These are phyloP conservation scores for Mythimna pallens DNA, from an alignment of 2,888 invertebrate species.

Conservation along the genomic window DNA sequence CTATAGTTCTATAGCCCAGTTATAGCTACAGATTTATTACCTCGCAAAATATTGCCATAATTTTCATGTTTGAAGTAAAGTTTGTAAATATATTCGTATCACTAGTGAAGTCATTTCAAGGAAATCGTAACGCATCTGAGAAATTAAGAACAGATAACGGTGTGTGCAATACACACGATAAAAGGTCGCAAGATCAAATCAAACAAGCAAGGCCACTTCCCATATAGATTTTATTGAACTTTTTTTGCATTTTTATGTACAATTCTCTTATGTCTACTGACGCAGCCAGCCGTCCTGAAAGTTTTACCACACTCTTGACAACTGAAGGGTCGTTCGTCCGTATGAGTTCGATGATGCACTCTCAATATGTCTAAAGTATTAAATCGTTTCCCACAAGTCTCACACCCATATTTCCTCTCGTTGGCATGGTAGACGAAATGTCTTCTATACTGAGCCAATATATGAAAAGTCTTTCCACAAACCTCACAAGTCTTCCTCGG, in stretches of 20 bases:
- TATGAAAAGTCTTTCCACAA: slow-evolving; percentile 89
- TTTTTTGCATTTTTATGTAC: slow-evolving; percentile 80
- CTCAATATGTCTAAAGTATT: slow-evolving; percentile 88
- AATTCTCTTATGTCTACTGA: slow-evolving; percentile 85
- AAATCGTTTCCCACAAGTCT: slow-evolving; percentile 89
- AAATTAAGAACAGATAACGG: slow-evolving; percentile 48
- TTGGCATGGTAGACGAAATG: slow-evolving; percentile 90
- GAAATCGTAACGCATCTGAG: slow-evolving; percentile 18
- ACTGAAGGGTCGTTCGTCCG: slow-evolving; percentile 85
- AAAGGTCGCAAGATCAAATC: slow-evolving; percentile 57
- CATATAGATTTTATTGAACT: slow-evolving; percentile 69
- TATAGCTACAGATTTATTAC: slow-evolving; percentile 22
- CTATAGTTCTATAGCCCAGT: slow-evolving; percentile 45
- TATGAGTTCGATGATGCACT: slow-evolving; percentile 88
- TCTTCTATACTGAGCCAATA: slow-evolving; percentile 86
- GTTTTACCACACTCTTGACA: slow-evolving; percentile 88
- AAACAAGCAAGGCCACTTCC: slow-evolving; percentile 58
- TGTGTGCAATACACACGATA: slow-evolving; percentile 45
- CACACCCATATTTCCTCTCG: slow-evolving; percentile 87
- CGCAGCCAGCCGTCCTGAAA: slow-evolving; percentile 88
- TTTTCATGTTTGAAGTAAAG: background rate
- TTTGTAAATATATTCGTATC: slow-evolving; percentile 5
- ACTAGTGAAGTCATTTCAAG: slow-evolving; percentile 2
- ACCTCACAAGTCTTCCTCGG: slow-evolving; percentile 89
- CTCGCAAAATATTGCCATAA: slow-evolving; percentile 5